Percentiles rank a stretch among this genome's conserved stretches.
Evolutionary conservation across 2,888 invertebrate species (phyloP).

Genomic region (Yponomeuta evonymella): DNA sequence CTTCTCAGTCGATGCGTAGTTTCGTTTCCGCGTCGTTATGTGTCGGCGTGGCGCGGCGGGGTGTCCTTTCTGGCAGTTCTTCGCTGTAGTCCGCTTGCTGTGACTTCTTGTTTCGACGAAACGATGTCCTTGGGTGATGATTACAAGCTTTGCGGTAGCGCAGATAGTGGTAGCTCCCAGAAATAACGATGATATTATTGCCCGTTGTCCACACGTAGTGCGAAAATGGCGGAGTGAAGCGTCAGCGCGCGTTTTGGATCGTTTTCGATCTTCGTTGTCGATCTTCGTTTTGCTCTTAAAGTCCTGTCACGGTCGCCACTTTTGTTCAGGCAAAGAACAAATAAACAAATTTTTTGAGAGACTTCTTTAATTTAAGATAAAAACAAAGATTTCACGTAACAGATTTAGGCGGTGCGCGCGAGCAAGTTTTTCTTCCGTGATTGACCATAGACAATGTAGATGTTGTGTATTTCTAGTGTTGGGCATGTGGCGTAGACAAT

Average conservation of each 20-base stretch:
- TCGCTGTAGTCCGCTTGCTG: not conserved
- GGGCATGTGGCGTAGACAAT: too few relatives aligned
- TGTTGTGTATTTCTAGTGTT: too few relatives aligned
- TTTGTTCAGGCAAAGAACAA: constrained; percentile 2
- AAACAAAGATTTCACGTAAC: too few relatives aligned
- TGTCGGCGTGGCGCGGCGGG: not conserved
- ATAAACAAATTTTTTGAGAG: not conserved
- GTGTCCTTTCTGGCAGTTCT: not conserved
- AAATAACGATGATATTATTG: not conserved
- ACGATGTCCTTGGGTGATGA: not conserved
- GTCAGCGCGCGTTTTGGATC: not conserved
- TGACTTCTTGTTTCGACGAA: not conserved
- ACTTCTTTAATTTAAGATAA: too few relatives aligned
- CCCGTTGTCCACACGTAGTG: not conserved
- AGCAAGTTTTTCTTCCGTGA: too few relatives aligned
- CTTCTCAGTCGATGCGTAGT: too few relatives aligned
- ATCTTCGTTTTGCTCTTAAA: not conserved
- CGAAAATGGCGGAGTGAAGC: not conserved
- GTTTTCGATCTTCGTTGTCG: not conserved
- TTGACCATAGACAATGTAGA: too few relatives aligned
- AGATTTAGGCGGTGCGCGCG: too few relatives aligned
- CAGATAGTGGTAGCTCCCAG: not conserved
- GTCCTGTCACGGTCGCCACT: constrained; percentile 9
- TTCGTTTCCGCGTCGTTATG: not conserved
- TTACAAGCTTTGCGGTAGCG: not conserved